Conservation (phyloP, 2,797 vertebrate genomes). For the Falco cherrug region DNA sequence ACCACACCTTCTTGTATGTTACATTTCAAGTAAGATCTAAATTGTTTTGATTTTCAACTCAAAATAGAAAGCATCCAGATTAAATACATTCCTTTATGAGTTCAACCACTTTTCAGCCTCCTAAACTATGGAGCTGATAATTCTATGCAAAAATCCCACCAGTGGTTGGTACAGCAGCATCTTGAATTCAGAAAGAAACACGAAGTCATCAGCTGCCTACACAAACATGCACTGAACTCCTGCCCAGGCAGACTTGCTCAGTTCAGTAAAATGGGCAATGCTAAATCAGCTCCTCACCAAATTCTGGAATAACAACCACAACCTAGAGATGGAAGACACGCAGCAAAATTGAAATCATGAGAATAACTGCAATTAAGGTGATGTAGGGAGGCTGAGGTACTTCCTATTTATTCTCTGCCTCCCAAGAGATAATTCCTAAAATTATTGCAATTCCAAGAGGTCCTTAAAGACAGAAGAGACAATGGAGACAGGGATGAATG, state of each 20-base stretch:
- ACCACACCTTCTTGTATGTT: neutral
- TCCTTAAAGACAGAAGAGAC: neutral
- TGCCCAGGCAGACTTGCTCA: neutral
- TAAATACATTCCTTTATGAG: neutral
- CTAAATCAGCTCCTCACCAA: neutral
- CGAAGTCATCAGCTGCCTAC: neutral
- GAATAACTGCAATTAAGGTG: neutral
- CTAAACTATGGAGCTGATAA: neutral
- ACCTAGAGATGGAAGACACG: neutral
- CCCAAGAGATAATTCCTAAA: neutral
- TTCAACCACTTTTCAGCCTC: neutral
- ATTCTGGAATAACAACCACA: neutral
- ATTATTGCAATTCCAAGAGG: neutral
- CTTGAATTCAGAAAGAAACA: neutral
- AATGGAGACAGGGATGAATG: neutral
- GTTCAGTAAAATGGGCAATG: neutral
- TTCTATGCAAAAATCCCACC: neutral
- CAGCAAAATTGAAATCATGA: neutral
- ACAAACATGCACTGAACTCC: neutral
- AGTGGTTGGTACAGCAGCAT: neutral
- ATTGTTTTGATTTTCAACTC: neutral
- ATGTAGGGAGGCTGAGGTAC: neutral
- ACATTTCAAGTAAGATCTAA: neutral
- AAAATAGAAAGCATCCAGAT: neutral
- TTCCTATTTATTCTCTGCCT: accelerated